phyloP scores from a whole-genome alignment of 2,113 vertebrate genomes.

The Empidonax traillii region DNA sequence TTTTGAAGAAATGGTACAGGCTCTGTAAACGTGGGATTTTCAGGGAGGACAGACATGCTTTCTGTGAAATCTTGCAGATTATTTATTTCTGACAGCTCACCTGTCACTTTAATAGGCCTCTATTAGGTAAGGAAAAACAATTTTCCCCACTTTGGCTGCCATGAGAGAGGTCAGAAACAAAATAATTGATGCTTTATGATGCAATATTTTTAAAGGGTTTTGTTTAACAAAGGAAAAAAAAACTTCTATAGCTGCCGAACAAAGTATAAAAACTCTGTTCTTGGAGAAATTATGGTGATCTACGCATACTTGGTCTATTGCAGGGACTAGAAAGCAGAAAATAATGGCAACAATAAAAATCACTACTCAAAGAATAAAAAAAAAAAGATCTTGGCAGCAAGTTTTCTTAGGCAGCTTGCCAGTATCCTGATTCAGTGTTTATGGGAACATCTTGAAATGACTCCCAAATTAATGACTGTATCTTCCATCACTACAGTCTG shows the following conservation, averaged over 20 bases:
- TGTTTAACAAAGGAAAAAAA: neutral
- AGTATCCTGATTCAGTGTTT: conserved; percentile 77
- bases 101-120: neutral
- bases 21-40: neutral
- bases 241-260: neutral
- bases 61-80: neutral
- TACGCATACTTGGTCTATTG: neutral
- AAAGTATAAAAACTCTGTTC: neutral
- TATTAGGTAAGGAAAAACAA: neutral
- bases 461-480: conserved; percentile 66
- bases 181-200: neutral
- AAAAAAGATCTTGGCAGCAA: conserved; percentile 25
- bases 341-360: conserved; percentile 64
- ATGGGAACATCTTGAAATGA: conserved; percentile 82
- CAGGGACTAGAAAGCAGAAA: conserved; percentile 70
- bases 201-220: neutral
- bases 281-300: neutral
- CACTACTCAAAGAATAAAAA: neutral
- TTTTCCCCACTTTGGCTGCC: neutral
- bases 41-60: neutral
- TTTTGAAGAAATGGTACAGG: neutral
- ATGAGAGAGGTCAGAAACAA: neutral
- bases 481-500: conserved; percentile 59
- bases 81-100: neutral
- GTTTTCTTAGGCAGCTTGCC: conserved; percentile 50